Conservation (phyloP, 2,888 invertebrate species). For the Adineta ricciae region DNA sequence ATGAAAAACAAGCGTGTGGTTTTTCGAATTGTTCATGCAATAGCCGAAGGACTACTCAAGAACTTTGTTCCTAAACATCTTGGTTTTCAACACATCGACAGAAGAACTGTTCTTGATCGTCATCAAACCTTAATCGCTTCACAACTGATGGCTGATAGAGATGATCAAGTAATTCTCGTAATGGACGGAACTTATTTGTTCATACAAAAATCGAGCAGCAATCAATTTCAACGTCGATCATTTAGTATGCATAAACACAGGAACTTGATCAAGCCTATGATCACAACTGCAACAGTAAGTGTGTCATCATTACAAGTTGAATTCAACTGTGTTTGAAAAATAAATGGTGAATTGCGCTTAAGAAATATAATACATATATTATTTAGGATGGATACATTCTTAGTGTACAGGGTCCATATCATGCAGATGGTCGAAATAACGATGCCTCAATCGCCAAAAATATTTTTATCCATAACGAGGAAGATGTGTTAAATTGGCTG, state of each 20-base stretch:
- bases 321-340: too few relatives aligned
- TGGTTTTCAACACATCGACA: neutral
- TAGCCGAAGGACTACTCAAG: neutral
- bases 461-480: neutral
- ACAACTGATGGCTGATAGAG: too few relatives aligned
- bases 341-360: too few relatives aligned
- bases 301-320: too few relatives aligned
- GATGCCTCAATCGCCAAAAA: too few relatives aligned
- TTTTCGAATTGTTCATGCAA: neutral
- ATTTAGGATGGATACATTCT: neutral
- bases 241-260: neutral
- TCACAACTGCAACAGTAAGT: neutral
- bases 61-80: neutral
- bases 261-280: neutral
- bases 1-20: neutral
- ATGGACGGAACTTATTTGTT: too few relatives aligned
- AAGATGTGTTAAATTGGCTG: too few relatives aligned
- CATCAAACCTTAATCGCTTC: neutral
- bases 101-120: neutral
- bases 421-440: too few relatives aligned
- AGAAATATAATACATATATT: neutral
- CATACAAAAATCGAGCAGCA: too few relatives aligned
- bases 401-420: too few relatives aligned
- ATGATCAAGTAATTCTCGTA: too few relatives aligned
- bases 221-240: too few relatives aligned